Conservation (phyloP, 2,797 vertebrate species). For the Periparus ater region DNA sequence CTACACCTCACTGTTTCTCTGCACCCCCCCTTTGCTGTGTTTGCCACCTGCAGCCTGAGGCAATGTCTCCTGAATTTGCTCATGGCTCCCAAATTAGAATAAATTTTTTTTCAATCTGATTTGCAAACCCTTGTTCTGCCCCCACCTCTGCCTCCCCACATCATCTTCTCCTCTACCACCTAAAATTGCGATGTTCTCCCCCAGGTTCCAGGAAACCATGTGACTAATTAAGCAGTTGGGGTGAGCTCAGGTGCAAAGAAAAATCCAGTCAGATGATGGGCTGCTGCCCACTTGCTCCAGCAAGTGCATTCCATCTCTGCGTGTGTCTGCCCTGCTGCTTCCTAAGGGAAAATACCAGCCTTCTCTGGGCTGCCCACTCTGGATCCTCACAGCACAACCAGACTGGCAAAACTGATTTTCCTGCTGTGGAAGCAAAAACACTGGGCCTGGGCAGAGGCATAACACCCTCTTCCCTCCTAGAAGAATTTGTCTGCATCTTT, state of each 20-base stretch:
- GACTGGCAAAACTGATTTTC: neutral
- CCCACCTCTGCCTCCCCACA: neutral
- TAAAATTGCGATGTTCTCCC: neutral
- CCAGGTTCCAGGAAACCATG: neutral
- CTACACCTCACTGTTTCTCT: neutral
- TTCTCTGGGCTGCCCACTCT: neutral
- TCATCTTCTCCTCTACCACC: neutral
- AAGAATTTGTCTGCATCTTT: neutral
- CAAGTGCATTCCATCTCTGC: constrained; percentile 21
- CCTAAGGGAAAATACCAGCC: neutral
- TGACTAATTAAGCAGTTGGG: constrained; percentile 34
- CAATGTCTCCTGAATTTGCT: neutral
- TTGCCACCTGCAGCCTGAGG: constrained; percentile 31
- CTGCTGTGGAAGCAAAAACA: fast-evolving
- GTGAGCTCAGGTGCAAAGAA: constrained; percentile 26
- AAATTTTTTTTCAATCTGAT: constrained; percentile 23
- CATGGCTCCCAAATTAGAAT: neutral
- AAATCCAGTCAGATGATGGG: constrained; percentile 18
- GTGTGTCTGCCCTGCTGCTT: neutral
- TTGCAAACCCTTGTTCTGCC: neutral
- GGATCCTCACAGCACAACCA: neutral
- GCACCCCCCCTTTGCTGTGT: neutral
- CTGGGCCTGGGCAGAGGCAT: fast-evolving
- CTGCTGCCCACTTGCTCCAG: neutral
- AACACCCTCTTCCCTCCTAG: neutral